phyloP scores from a whole-genome alignment of 2,797 vertebrate genomes.

The Tangara arthus region DNA sequence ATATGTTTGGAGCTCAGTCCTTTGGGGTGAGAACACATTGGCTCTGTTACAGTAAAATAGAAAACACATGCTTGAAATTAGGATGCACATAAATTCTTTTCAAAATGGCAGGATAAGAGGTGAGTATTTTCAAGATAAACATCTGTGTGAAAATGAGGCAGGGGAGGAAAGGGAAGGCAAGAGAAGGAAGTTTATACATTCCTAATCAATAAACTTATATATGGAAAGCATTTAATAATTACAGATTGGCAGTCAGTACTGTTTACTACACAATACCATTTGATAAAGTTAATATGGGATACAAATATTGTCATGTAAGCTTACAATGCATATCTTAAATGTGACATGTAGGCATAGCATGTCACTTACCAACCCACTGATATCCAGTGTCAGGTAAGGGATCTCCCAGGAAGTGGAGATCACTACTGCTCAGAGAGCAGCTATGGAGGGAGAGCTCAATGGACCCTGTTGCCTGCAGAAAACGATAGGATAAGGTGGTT shows the following conservation, averaged over 20 bases:
- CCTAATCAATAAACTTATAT: background rate
- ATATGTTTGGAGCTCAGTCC: background rate
- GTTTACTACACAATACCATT: background rate
- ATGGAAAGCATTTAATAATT: background rate
- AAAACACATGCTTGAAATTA: background rate
- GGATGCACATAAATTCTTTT: background rate
- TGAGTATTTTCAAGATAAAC: background rate
- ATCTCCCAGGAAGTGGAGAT: background rate
- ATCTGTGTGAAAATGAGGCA: background rate
- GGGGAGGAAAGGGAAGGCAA: no score
- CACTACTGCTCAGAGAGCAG: accelerated
- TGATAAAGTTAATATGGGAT: background rate
- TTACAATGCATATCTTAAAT: background rate
- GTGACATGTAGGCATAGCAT: no score
- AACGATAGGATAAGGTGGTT: background rate
- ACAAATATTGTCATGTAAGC: background rate
- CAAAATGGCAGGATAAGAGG: background rate
- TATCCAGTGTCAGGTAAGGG: background rate
- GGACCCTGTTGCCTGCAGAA: background rate
- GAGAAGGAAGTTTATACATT: background rate
- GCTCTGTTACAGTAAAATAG: background rate
- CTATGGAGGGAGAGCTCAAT: background rate
- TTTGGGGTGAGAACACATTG: background rate
- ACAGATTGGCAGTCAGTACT: background rate
- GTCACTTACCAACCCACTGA: accelerated